phyloP scores from a whole-genome alignment of 2,113 vertebrate species.

The Nothoprocta perdicaria region DNA sequence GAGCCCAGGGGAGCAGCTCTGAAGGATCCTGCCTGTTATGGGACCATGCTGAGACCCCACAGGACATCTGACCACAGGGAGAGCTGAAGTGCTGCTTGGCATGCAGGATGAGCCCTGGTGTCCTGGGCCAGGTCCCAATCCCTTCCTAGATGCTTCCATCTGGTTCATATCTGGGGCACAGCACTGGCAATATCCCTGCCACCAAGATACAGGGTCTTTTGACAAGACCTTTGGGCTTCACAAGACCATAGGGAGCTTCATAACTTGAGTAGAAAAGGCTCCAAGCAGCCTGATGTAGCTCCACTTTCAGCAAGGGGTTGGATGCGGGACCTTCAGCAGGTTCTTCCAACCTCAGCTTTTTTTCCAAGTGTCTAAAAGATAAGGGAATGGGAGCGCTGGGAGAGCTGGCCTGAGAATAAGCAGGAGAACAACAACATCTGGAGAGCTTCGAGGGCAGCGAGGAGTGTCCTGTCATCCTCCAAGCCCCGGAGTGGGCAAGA shows the following conservation, averaged over 20 bases:
- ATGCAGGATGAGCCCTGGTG: not conserved
- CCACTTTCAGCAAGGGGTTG: not conserved
- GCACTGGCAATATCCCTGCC: not conserved
- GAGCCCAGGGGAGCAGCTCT: not conserved
- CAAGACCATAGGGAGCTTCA: not conserved
- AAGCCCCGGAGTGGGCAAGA: rapidly evolving
- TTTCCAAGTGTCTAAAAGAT: not conserved
- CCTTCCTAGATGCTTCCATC: not conserved
- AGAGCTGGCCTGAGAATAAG: not conserved
- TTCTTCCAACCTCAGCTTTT: not conserved
- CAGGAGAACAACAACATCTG: not conserved
- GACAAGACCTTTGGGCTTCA: not conserved
- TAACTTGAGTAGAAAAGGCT: not conserved
- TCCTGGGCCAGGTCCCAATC: not conserved
- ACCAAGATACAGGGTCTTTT: not conserved
- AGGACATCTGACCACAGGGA: no score
- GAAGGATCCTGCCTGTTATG: not conserved
- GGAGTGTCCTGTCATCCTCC: not conserved
- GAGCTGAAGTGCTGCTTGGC: no score
- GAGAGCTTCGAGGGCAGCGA: not conserved
- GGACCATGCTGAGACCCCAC: not conserved
- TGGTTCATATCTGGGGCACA: not conserved
- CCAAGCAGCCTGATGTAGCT: not conserved
- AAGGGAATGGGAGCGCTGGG: not conserved
- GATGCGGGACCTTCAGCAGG: not conserved